phyloP scores from a whole-genome alignment of 2,113 vertebrate species.

The Pygoscelis antarcticus region DNA sequence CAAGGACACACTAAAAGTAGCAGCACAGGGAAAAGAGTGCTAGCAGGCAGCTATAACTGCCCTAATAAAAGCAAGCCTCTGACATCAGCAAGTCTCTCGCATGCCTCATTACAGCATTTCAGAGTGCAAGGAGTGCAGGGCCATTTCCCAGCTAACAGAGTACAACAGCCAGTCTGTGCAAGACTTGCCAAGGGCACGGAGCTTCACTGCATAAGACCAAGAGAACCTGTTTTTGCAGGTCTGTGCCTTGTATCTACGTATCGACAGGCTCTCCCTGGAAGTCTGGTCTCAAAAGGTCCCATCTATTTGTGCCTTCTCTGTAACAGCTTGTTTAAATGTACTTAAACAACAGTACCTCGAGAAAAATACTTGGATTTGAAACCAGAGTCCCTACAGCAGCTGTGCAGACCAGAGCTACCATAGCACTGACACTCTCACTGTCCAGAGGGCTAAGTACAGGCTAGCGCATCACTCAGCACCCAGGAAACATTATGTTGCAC shows the following conservation, averaged over 20 bases:
- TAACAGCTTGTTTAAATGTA: background rate
- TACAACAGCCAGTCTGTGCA: background rate
- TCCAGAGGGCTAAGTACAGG: background rate
- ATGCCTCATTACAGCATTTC: background rate
- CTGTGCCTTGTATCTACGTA: background rate
- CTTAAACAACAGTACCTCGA: background rate
- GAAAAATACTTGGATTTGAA: background rate
- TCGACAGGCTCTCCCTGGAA: background rate
- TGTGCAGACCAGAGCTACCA: background rate
- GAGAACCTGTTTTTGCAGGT: background rate
- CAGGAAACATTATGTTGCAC: background rate
- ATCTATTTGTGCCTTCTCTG: background rate
- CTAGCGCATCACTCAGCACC: background rate
- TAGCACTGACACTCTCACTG: background rate
- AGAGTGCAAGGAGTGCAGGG: background rate
- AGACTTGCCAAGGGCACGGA: background rate
- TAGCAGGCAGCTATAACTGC: background rate
- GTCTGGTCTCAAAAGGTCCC: background rate
- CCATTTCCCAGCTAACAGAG: background rate
- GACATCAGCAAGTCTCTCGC: background rate
- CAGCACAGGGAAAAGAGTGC: background rate
- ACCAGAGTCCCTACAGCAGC: background rate
- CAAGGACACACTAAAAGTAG: constrained; percentile 65
- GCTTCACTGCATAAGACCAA: background rate
- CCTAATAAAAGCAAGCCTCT: background rate